Evolutionary conservation across 1,140 invertebrate species (phyloP), one percentile per base, ranked within the genome.

Genomic region (Magallana angulata): DNA sequence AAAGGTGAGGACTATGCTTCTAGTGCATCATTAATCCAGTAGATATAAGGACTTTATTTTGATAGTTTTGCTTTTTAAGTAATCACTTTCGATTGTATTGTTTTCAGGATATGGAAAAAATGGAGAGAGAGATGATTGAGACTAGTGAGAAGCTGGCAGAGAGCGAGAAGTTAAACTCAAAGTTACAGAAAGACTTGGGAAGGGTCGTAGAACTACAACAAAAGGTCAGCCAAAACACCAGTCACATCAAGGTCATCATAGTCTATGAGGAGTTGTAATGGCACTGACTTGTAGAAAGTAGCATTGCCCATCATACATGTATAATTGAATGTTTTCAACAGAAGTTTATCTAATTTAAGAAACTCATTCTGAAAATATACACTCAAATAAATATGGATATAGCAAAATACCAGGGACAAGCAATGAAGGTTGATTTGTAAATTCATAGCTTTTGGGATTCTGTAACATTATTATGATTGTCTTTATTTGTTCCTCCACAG

Each of bases 171-270:
- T 82, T 86, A 16, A 89, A 89, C 14, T 30, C 48, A 1, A 82
- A 85, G 14, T 82, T 89, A 18, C 88, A 89, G 68, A 89, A 80
- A 80, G 88, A 89, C 48, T 82, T 89, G n/a, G 81, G 86, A 36
- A 59, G 62, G 5, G 80, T 85, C 0, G 82, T 80, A 16, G 85
- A 86, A 56, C 58, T 89, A 64, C 88, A 89, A 76, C 85, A 85
- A 86, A 89, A 86, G 85, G 88, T 89, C 36, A 48, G 36, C 36
- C 1, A 2, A 48, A 48, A 48, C 36, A 48, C 36, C 36, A 48
- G 2, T 48, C 36, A 48, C 36, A 48, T 48, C 36, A 4, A 48
- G 36, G 36, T 48, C 36, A 5, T 48, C 2, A 4, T 48, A 48
- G 36, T 48, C 1, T 3, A 0, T 48, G 36, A 48, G 36, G 36